These are phyloP conservation scores for Steinernema khuongi DNA, from an alignment of 1,140 invertebrate genomes.

Conservation along the genomic window DNA sequence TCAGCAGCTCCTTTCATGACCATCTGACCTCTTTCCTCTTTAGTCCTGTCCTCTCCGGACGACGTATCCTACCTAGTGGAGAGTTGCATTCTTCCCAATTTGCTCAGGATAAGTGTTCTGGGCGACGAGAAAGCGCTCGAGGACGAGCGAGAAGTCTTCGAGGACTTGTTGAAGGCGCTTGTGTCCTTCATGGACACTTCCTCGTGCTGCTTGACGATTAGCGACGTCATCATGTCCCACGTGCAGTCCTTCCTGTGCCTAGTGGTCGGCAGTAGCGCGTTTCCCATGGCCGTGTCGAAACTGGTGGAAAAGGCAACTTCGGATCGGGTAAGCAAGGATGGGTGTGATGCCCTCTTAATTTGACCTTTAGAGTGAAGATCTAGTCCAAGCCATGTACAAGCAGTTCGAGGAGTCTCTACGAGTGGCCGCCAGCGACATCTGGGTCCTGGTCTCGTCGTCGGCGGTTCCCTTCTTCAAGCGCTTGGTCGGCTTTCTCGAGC, in stretches of 20 bases:
- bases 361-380: neutral
- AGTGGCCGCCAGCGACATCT: conserved; percentile 21
- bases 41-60: neutral
- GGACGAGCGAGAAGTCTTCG: neutral
- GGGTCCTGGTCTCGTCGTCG: conserved; percentile 27
- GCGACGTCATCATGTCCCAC: neutral
- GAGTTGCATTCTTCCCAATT: neutral
- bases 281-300: neutral
- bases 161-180: neutral
- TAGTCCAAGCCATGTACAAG: neutral
- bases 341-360: neutral
- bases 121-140: neutral
- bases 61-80: neutral
- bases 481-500: conserved; percentile 23
- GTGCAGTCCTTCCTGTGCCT: neutral
- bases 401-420: conserved; percentile 13
- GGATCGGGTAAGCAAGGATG: neutral
- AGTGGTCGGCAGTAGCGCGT: neutral
- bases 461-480: conserved; percentile 24
- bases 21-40: neutral
- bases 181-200: neutral
- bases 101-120: neutral
- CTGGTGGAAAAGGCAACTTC: neutral
- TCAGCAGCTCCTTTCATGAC: neutral
- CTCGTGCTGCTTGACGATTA: neutral